These are phyloP conservation scores for Acomys russatus DNA, from an alignment of 2,797 vertebrate species.

Conservation along the genomic window DNA sequence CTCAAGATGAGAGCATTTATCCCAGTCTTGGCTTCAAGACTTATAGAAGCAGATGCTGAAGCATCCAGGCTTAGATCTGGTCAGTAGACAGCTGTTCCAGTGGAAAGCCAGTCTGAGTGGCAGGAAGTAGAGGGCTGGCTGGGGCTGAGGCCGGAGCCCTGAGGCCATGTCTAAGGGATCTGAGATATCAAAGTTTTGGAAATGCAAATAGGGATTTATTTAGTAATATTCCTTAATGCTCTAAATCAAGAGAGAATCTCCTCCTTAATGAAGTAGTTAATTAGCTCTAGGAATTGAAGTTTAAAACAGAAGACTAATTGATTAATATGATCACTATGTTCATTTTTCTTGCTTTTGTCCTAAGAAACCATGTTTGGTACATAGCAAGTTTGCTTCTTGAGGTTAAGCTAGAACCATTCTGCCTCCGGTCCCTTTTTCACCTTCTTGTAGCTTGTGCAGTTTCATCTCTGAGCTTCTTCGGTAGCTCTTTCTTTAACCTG, in stretches of 20 bases:
- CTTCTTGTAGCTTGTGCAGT: neutral
- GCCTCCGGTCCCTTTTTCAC: neutral
- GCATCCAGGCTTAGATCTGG: neutral
- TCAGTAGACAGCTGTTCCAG: neutral
- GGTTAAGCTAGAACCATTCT: neutral
- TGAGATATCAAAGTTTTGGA: conserved; percentile 12
- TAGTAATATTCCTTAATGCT: conserved; percentile 63
- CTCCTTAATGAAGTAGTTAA: conserved; percentile 76
- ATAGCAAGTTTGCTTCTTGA: neutral
- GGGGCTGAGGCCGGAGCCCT: neutral
- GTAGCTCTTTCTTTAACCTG: neutral
- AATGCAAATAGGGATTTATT: conserved; percentile 43
- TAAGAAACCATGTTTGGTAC: conserved; percentile 19
- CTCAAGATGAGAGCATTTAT: neutral
- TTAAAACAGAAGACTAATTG: conserved; percentile 71
- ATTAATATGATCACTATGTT: conserved; percentile 61
- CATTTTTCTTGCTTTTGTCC: conserved; percentile 57
- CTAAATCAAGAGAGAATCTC: conserved; percentile 69
- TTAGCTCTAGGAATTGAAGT: conserved; percentile 65
- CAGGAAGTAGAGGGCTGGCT: fast-evolving
- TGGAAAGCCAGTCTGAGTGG: too few species aligned
- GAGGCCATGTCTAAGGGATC: neutral
- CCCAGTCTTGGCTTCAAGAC: neutral
- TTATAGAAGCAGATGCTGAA: conserved; percentile 20
- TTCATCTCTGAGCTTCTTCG: neutral